These are phyloP conservation scores for Acanthosepion lycidas DNA, from an alignment of 2,888 invertebrate genomes.

Conservation along the genomic window DNA sequence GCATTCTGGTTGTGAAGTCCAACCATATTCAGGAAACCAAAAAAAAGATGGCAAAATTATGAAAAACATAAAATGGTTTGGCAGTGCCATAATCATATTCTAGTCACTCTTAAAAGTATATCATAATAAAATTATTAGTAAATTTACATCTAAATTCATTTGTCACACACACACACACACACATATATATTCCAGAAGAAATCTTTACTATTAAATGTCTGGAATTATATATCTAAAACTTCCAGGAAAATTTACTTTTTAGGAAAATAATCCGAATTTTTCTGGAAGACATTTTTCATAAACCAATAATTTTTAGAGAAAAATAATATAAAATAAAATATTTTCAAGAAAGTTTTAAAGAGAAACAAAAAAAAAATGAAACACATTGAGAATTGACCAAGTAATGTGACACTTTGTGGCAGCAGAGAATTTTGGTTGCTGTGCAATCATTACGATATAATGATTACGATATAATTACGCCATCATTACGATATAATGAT, in stretches of 20 bases:
- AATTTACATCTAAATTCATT: neutral
- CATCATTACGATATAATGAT: too few species aligned
- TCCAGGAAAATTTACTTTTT: neutral
- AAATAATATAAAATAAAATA: neutral
- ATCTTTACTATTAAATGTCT: neutral
- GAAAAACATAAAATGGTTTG: neutral
- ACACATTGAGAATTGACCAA: neutral
- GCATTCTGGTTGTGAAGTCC: neutral
- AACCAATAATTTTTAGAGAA: neutral
- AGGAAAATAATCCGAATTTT: neutral
- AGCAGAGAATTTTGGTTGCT: neutral
- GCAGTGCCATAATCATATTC: neutral
- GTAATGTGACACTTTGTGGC: neutral
- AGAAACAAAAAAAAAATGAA: neutral
- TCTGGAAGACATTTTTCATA: neutral
- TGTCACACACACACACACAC: neutral
- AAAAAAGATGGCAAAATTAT: neutral
- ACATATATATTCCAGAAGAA: neutral
- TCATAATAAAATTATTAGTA: neutral
- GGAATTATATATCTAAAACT: neutral
- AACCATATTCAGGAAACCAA: neutral
- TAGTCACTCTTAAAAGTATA: neutral
- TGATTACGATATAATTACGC: too few species aligned
- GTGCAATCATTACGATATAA: neutral
- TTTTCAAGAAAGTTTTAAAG: neutral